Conservation (phyloP, 2,797 vertebrate genomes). For the Phrynocephalus vlangalii region DNA sequence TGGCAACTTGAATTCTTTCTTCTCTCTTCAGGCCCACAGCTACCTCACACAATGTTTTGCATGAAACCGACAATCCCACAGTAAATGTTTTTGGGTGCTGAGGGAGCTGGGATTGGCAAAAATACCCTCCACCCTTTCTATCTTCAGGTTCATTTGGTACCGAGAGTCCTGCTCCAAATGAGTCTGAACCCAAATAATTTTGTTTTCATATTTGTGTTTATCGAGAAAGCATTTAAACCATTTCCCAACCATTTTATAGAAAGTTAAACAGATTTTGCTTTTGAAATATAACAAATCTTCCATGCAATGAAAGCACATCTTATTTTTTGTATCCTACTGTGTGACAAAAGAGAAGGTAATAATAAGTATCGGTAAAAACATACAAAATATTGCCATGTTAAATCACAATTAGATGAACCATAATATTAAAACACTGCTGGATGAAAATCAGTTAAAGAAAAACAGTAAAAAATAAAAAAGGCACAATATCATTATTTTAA, state of each 20-base stretch:
- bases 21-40: not conserved
- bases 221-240: not conserved
- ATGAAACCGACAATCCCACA: not conserved
- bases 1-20: not conserved
- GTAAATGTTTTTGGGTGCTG: not conserved
- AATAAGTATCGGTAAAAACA: too few species aligned
- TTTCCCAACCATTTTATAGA: not conserved
- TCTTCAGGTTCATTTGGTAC: not conserved
- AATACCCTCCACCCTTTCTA: not conserved
- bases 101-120: not conserved
- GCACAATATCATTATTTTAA: too few species aligned
- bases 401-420: too few species aligned
- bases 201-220: not conserved
- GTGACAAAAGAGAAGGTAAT: too few species aligned
- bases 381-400: too few species aligned
- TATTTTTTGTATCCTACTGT: too few species aligned
- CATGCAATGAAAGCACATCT: too few species aligned
- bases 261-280: too few species aligned
- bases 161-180: not conserved
- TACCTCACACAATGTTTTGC: not conserved
- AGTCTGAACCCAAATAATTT: not conserved
- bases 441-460: too few species aligned
- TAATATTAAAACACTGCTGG: too few species aligned
- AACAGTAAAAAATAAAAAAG: too few species aligned
- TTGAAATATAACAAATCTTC: too few species aligned